Evolutionary conservation across 2,113 vertebrate species (phyloP), one percentile per base, ranked within the genome.

Genomic region (Puffinus mauretanicus): DNA sequence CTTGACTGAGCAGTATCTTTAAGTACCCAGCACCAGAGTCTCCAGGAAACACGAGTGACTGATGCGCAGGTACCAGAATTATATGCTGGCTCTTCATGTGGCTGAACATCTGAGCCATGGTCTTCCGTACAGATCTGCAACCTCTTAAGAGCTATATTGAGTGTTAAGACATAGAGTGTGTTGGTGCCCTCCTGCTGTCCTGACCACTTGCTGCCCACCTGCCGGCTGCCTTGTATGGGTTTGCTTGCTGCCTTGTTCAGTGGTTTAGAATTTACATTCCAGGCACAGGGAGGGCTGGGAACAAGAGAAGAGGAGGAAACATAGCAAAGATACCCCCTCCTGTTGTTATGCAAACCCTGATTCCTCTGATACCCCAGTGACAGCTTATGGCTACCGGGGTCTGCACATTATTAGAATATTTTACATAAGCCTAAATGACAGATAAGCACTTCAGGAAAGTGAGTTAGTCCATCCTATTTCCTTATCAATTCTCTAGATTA

Each of bases 401-500:
- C 86, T 89, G 73, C 34, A 87, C 81, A 54, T 89, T 92, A 77
- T 85, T 89, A 77, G 66, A 89, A 96, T 96, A 62, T 42, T 95
- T 85, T 49, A 77, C 24, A 18, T 91, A 95, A 94, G 80, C 78
- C 86, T 70, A 87, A 95, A 94, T 87, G 73, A 93, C 66, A 90
- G 86, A 87, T 84, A 87, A 92, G 69, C 62, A 82, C 78, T 88
- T 26, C 70, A 69, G 77, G 69, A 76, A 91, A 96, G 73, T 69
- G 30, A 88, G 66, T 92, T 95, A 95, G 86, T 77, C 91, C 66
- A 40, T 54, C 54, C 70, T 80, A 93, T 94, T 96, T 94, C 93
- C 91, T 82, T 91, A 86, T 70, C 91, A 95, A 57, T 94, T 95
- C 78, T 77, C 65, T 70, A 89, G 93, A 94, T 93, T 96, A 95